These are phyloP conservation scores for Mastigias papua DNA, from an alignment of 30 jellyfish, hydroid and myxozoan genomes.

Conservation along the genomic window DNA sequence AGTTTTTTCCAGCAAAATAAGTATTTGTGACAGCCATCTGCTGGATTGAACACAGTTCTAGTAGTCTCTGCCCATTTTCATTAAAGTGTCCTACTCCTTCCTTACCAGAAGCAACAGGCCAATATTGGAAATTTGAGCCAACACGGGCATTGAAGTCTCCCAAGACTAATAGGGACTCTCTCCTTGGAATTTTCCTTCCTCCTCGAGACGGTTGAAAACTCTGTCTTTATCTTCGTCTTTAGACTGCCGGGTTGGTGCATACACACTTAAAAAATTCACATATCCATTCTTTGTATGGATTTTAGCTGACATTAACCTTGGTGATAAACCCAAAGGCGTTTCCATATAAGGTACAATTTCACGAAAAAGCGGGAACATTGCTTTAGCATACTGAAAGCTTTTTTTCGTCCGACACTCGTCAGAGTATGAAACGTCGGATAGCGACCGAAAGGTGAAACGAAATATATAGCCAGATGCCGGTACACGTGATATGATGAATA, in stretches of 20 bases:
- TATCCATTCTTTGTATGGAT: conserved; percentile 23
- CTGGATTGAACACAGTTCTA: conserved; percentile 26
- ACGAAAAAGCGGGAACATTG: no score
- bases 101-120: conserved; percentile 20
- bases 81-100: conserved; percentile 36
- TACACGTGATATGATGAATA: no score
- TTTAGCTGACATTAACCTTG: conserved; percentile 6
- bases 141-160: conserved; percentile 56
- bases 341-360: background rate
- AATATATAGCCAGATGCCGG: no score
- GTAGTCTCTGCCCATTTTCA: conserved; percentile 35
- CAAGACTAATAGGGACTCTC: conserved; percentile 1
- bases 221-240: conserved; percentile 1
- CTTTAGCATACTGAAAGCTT: no score
- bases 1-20: conserved; percentile 1
- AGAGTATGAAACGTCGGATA: no score
- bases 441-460: no score
- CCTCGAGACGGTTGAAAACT: background rate
- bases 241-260: conserved; percentile 39
- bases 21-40: conserved; percentile 37
- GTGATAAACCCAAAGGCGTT: background rate
- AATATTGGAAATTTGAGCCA: background rate
- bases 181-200: background rate
- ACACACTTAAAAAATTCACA: conserved; percentile 15
- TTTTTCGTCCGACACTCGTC: no score